Conservation (phyloP, 2,888 invertebrate species). For the Pseudococcus viburni region DNA sequence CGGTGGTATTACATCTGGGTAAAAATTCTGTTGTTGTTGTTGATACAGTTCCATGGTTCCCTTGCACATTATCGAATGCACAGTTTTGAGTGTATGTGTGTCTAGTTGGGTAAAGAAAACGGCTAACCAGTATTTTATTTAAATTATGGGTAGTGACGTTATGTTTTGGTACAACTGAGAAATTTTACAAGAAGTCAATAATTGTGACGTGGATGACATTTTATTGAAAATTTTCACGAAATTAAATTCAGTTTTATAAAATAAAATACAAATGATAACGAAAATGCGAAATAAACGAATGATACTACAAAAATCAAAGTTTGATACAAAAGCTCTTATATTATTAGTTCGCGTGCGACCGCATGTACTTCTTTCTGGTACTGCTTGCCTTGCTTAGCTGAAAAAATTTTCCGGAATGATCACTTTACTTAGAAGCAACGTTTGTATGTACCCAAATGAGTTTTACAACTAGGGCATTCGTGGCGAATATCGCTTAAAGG, state of each 20-base stretch:
- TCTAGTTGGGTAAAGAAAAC: background rate
- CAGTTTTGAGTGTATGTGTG: too few species aligned
- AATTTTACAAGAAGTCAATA: background rate
- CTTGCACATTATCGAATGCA: too few species aligned
- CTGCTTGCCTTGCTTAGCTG: too few species aligned
- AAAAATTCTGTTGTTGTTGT: slow-evolving; percentile 48
- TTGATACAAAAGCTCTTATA: background rate
- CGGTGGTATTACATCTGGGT: slow-evolving; percentile 39
- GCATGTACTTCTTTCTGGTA: background rate
- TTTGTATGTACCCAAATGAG: slow-evolving; percentile 59
- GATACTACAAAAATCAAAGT: background rate
- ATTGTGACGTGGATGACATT: too few species aligned
- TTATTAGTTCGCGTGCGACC: background rate
- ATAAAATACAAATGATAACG: too few species aligned
- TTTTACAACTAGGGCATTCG: slow-evolving; percentile 51
- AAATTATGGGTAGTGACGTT: too few species aligned
- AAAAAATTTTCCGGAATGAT: too few species aligned
- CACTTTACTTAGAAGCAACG: background rate
- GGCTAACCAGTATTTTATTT: background rate
- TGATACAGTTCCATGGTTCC: background rate
- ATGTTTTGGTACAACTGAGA: background rate
- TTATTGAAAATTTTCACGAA: too few species aligned
- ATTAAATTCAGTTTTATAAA: too few species aligned
- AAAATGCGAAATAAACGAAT: background rate
- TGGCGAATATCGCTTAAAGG: slow-evolving; percentile 51